Evolutionary conservation across 2,888 invertebrate genomes (phyloP), one percentile per base, ranked within the genome.

Genomic region (Opisthograptis luteolata): DNA sequence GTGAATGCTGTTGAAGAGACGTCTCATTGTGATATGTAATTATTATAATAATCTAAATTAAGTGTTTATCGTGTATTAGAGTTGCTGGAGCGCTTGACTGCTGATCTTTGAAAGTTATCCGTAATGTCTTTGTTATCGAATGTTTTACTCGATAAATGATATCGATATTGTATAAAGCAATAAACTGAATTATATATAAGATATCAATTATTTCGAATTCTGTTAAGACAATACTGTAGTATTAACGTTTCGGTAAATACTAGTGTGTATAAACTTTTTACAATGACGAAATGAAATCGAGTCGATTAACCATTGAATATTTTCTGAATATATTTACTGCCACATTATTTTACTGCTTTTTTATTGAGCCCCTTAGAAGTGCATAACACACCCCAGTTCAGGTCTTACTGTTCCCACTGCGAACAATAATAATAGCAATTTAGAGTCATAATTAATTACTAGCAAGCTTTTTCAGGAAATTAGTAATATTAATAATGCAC

Each of bases 21-120:
- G 87, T 87, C 87, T 87, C 88, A 89, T 87, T 90, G 89, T 90
- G 89, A 90, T 90, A 90, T 90, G 87, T 90, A 88, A 90, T 88
- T 90, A 89, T 84, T 87, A 86, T 85, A 77, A 60, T 76, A 84
- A 86, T 86, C 88, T 88, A 88, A 88, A 87, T 87, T 89, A 87
- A 88, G 87, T 87, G 84, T 85, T 82, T 87, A 85, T 82, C 79
- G 82, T 85, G 85, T 81, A 82, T 75, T 45, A 78, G 83, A 81
- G 76, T 78, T 76, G 81, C 79, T 74, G 76, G 83, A 76, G 79
- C 81, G 82, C 78, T 80, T 81, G 80, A 79, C 79, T 80, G 79
- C 75, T 76, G 81, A 81, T 78, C 80, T 79, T 81, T 81, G 78
- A 76, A 76, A 73, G 77, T 77, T 76, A 70, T 76, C 70, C 73